Base-by-base conservation (phyloP, 2,113 vertebrate genomes). In the Podocnemis expansa region DNA sequence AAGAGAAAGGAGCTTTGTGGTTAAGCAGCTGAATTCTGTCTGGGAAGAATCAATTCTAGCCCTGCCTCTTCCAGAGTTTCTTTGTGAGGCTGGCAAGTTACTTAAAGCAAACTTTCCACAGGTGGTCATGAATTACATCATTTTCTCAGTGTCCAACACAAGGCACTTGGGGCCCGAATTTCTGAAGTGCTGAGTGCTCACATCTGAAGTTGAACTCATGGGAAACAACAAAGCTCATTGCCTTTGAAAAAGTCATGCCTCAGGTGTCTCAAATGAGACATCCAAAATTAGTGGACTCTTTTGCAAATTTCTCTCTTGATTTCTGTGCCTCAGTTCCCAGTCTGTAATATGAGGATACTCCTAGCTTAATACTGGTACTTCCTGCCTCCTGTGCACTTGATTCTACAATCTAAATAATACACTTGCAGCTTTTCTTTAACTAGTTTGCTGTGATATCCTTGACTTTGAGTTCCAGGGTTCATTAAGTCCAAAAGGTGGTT, bases 401-500 rank as follows among this genome's bases (percentile, higher is more conserved):
- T 89, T 83, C 86, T 88, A 38, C 29, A 83, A 49, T n/a, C 88
- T 91, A 87, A 93, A 70, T 47, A 96, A 89, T 76, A 96, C 24
- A n/a, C 93, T 88, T 83, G 29, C 91, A 78, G 2, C 79, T 22
- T n/a, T 81, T 78, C 88, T 94, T 93, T 87, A 92, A 93, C 0
- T 0, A 89, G 88, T 89, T 93, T 95, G n/a, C 79, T 82, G 87
- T 88, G 88, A 95, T 94, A 91, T 29, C 49, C 80, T 85, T 88
- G 80, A 76, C 60, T 45, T 91, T 93, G 85, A 92, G 27, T 27
- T 90, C 41, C n/a, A 76, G 38, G 92, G 86, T 94, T 95, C 89
- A 89, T 45, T 34, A 80, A 91, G 86, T 79, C 6, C 0, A 91
- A 88, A 84, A 91, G 93, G 94, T 85, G 80, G 88, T 90, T 76